A percentile compares a stretch with the other conserved stretches of the same genome.
These are phyloP conservation scores for Pseudochirops corinnae DNA, from an alignment of 2,797 vertebrate species.

Conservation along the genomic window DNA sequence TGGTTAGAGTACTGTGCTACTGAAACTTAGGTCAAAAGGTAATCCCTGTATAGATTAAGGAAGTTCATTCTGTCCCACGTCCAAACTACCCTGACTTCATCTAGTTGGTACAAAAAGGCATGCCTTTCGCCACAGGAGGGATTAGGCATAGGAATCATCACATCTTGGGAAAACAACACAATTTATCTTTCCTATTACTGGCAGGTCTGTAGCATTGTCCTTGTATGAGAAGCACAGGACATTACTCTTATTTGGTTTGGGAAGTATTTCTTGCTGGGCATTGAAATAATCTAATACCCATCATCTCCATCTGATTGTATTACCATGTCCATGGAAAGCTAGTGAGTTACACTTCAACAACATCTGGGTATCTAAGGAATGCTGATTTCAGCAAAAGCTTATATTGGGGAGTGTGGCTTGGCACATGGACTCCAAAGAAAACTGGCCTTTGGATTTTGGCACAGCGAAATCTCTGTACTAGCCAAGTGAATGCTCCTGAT, in stretches of 20 bases:
- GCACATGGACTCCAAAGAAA: constrained; percentile 48
- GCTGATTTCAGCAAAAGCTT: constrained; percentile 73
- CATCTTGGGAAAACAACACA: constrained; percentile 21
- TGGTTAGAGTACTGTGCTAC: constrained; percentile 1
- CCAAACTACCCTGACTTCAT: constrained; percentile 7
- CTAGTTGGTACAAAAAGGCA: constrained; percentile 31
- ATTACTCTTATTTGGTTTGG: constrained; percentile 42
- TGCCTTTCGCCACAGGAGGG: constrained; percentile 3
- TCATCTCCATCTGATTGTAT: background rate
- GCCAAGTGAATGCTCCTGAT: constrained; percentile 62
- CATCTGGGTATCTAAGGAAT: constrained; percentile 56
- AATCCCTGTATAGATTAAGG: background rate
- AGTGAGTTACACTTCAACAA: constrained; percentile 59
- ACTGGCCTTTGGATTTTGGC: constrained; percentile 65
- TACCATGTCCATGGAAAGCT: constrained; percentile 48
- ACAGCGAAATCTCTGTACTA: constrained; percentile 58
- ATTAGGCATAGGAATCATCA: background rate
- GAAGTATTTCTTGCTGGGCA: constrained; percentile 37
- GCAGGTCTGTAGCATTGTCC: background rate
- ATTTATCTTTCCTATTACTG: background rate
- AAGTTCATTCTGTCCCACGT: constrained; percentile 6
- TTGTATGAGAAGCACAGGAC: background rate
- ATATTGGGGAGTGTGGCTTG: constrained; percentile 59
- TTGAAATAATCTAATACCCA: constrained; percentile 44
- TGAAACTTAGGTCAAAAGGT: constrained; percentile 30